These are phyloP conservation scores for Plutella xylostella DNA, from an alignment of 2,888 invertebrate genomes.

Conservation along the genomic window DNA sequence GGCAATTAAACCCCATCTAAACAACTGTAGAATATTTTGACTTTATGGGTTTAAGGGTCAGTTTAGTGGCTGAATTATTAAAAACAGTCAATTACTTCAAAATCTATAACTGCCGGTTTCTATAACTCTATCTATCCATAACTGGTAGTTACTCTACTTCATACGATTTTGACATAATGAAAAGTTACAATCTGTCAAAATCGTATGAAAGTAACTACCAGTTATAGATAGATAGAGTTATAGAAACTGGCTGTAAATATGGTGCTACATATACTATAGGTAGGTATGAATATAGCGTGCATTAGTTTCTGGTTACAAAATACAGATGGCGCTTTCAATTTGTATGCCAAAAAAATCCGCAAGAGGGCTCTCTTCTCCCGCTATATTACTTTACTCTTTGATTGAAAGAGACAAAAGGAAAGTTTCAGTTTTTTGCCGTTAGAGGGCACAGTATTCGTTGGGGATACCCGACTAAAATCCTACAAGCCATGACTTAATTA, in stretches of 20 bases:
- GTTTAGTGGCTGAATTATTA: not conserved
- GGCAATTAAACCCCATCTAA: too few relatives aligned
- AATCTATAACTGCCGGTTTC: not conserved
- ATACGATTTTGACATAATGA: not conserved
- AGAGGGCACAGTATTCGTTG: constrained; percentile 21
- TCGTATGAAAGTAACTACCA: too few relatives aligned
- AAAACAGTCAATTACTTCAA: not conserved
- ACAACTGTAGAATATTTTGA: too few relatives aligned
- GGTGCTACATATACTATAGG: too few relatives aligned
- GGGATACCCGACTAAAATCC: constrained; percentile 7
- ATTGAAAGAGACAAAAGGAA: constrained; percentile 20
- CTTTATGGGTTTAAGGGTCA: not conserved
- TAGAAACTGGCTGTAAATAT: not conserved
- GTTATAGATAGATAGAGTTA: too few relatives aligned
- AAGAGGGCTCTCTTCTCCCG: not conserved
- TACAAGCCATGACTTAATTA: not conserved
- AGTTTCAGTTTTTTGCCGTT: constrained; percentile 25
- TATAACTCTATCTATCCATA: too few relatives aligned
- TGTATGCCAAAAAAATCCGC: not conserved
- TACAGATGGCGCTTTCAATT: not conserved
- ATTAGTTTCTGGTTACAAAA: too few relatives aligned
- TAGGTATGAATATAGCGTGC: too few relatives aligned
- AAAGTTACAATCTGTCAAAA: too few relatives aligned
- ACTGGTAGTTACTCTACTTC: not conserved
- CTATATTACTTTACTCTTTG: not conserved